phyloP scores from a whole-genome alignment of 92 coral and sea anemone genomes.

The Epizoanthus scotinus region DNA sequence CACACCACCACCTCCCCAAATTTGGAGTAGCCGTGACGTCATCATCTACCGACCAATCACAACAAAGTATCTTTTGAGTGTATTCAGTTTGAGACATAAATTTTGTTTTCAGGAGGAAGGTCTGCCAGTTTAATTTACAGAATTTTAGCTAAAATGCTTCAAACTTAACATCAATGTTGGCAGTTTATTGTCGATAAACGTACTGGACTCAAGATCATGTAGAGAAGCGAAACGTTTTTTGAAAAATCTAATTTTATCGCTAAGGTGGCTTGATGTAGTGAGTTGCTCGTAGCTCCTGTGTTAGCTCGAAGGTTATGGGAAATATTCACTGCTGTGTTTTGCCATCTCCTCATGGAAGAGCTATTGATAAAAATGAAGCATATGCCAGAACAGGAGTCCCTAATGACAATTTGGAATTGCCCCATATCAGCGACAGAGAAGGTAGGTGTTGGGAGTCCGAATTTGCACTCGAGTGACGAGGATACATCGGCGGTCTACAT shows the following conservation, averaged over 20 bases:
- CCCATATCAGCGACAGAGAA: constrained; percentile 98
- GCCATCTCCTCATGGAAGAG: constrained; percentile 87
- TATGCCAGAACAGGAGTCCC: constrained; percentile 72
- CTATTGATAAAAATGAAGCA: constrained; percentile 75
- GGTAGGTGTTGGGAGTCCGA: constrained; percentile 53
- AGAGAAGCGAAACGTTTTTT: not conserved
- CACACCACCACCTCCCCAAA: too few species aligned
- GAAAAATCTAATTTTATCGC: constrained; percentile 6
- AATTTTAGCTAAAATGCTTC: too few species aligned
- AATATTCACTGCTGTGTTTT: constrained; percentile 95
- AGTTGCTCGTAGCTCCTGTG: constrained; percentile 6
- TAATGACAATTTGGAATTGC: constrained; percentile 83
- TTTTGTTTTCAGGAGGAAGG: too few species aligned
- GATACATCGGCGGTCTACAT: too few species aligned
- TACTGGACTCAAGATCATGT: constrained; percentile 12
- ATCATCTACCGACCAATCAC: too few species aligned
- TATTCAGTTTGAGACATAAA: too few species aligned
- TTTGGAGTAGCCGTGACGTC: too few species aligned
- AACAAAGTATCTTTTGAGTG: too few species aligned
- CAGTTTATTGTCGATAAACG: not conserved
- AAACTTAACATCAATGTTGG: too few species aligned
- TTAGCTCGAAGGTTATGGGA: constrained; percentile 65
- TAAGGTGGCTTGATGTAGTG: constrained; percentile 35
- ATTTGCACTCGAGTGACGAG: constrained; percentile 12
- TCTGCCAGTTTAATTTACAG: too few species aligned